Evolutionary conservation across 2,888 invertebrate species (phyloP).

Genomic region (Scaptomyza polygonia): DNA sequence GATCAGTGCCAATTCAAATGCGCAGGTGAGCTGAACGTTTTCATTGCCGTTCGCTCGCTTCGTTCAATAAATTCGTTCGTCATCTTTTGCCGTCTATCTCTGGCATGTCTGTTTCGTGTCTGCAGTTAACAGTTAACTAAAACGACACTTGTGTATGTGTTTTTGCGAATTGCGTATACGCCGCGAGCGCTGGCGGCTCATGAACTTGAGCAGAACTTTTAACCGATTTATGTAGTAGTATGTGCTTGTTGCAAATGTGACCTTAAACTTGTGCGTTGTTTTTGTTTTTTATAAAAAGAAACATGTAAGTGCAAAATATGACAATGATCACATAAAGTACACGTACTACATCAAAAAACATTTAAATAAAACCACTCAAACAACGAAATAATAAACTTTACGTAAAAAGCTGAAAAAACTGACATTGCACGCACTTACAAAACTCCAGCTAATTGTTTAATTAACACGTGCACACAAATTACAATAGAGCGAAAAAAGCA

Average conservation of each 20-base stretch:
- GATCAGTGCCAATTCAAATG: conserved; percentile 76
- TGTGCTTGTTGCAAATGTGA: conserved; percentile 24
- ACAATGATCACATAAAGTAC: conserved; percentile 33
- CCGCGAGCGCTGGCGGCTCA: conserved; percentile 27
- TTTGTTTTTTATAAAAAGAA: too few species aligned
- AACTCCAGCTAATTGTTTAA: conserved; percentile 57
- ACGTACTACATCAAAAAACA: conserved; percentile 27
- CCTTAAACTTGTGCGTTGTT: conserved; percentile 27
- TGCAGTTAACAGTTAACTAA: conserved; percentile 46
- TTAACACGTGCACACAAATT: conserved; percentile 71
- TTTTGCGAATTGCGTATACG: conserved; percentile 66
- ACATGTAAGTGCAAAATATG: conserved; percentile 67
- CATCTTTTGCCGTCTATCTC: conserved; percentile 14
- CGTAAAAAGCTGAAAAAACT: conserved; percentile 6
- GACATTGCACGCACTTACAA: conserved; percentile 51
- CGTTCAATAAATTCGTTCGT: conserved; percentile 5
- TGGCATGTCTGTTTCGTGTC: conserved; percentile 35
- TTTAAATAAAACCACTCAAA: conserved; percentile 18
- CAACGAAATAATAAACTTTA: conserved; percentile 9
- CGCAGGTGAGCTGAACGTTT: conserved; percentile 76
- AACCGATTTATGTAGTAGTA: conserved; percentile 16
- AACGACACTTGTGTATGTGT: conserved; percentile 8
- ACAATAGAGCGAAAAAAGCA: conserved; percentile 23
- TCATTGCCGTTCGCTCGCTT: conserved; percentile 23
- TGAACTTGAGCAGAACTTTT: conserved; percentile 48